phyloP scores from a whole-genome alignment of 2,797 vertebrate species.

The Nothura maculosa region DNA sequence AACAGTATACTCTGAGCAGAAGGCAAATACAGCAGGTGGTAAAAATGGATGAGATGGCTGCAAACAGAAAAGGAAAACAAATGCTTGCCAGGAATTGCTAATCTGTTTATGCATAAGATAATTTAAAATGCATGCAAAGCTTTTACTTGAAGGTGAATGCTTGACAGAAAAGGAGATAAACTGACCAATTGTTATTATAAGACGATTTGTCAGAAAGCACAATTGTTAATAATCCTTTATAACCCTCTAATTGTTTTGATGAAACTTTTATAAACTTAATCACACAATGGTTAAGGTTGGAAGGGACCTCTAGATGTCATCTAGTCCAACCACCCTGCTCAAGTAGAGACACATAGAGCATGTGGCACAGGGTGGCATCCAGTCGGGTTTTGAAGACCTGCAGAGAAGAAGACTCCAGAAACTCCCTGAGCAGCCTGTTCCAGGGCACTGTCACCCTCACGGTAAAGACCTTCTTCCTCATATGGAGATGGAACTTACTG shows the following conservation, averaged over 20 bases:
- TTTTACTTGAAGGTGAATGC: conserved; percentile 72
- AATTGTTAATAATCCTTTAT: conserved; percentile 30
- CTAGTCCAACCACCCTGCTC: too few relatives aligned
- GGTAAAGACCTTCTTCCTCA: too few relatives aligned
- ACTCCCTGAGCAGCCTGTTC: too few relatives aligned
- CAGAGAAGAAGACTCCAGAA: too few relatives aligned
- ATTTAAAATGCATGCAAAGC: conserved; percentile 72
- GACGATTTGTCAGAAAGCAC: conserved; percentile 58
- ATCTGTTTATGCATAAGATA: conserved; percentile 78
- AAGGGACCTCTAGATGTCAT: too few relatives aligned
- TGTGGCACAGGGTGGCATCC: too few relatives aligned
- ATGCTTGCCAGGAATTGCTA: conserved; percentile 75
- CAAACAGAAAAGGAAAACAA: conserved; percentile 78
- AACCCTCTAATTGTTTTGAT: conserved; percentile 51
- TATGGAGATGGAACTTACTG: too few relatives aligned
- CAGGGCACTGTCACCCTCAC: too few relatives aligned
- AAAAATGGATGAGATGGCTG: conserved; percentile 68
- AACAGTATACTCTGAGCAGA: conserved; percentile 77
- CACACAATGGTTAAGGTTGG: background rate
- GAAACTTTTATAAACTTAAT: background rate
- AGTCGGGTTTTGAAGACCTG: too few relatives aligned
- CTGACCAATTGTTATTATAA: conserved; percentile 67
- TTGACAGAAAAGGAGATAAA: conserved; percentile 75
- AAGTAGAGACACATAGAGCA: too few relatives aligned
- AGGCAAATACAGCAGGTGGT: conserved; percentile 82